A percentile compares a stretch with the other conserved stretches of the same genome.
These are phyloP conservation scores for Ruditapes philippinarum DNA, from an alignment of 1,140 invertebrate species.

Conservation along the genomic window DNA sequence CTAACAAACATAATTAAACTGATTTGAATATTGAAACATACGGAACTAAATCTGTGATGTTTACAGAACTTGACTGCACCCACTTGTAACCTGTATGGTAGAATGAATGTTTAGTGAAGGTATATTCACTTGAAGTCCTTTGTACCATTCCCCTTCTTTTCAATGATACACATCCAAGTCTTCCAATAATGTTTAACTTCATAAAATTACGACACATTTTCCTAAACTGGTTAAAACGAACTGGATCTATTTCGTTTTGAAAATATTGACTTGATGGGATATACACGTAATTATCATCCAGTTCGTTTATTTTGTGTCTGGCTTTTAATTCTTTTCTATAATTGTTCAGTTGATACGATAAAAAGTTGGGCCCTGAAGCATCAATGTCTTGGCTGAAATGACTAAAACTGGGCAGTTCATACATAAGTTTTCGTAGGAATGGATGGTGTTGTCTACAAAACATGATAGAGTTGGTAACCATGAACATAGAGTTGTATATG, in stretches of 20 bases:
- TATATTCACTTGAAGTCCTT: background rate
- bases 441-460: constrained; percentile 78
- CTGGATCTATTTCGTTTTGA: constrained; percentile 54
- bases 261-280: constrained; percentile 59
- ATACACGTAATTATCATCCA: constrained; percentile 17
- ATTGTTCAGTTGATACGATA: constrained; percentile 71
- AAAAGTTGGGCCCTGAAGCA: constrained; percentile 79
- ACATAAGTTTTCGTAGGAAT: constrained; percentile 77
- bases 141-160: constrained; percentile 17
- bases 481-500: constrained; percentile 73
- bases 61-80: background rate
- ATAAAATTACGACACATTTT: constrained; percentile 27
- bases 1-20: background rate
- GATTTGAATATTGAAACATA: background rate
- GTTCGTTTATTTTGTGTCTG: background rate
- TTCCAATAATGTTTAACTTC: constrained; percentile 21
- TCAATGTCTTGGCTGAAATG: constrained; percentile 79
- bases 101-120: constrained; percentile 51
- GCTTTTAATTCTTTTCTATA: constrained; percentile 54
- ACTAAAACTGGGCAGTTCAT: constrained; percentile 75
- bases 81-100: constrained; percentile 54
- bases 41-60: background rate
- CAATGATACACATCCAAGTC: constrained; percentile 45
- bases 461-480: constrained; percentile 82
- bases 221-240: constrained; percentile 53